Evolutionary conservation across 2,797 vertebrate species (phyloP).

Genomic region (Brotula barbata): DNA sequence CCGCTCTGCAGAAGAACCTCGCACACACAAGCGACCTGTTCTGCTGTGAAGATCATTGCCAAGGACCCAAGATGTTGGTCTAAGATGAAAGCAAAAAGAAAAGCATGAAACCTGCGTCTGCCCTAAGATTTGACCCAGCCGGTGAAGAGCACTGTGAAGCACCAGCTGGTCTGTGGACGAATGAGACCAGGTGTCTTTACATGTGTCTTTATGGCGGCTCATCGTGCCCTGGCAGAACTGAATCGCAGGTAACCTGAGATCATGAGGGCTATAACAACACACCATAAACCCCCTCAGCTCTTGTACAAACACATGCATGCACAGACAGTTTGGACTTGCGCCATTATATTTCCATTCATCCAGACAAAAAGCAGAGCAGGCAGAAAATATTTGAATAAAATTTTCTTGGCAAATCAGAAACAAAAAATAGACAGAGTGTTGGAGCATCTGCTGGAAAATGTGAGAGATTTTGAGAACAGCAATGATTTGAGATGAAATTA

Average conservation of each 20-base stretch:
- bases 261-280: constrained; percentile 74
- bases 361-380: constrained; percentile 12
- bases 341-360: constrained; percentile 36
- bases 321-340: constrained; percentile 42
- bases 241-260: constrained; percentile 71
- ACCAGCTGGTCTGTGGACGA: constrained; percentile 3
- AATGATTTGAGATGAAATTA: no score
- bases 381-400: constrained; percentile 71
- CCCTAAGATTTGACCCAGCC: no score
- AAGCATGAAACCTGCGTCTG: no score
- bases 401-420: constrained; percentile 75
- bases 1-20: constrained; percentile 77
- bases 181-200: constrained; percentile 26
- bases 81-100: neutral
- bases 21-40: constrained; percentile 76
- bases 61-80: constrained; percentile 9
- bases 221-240: constrained; percentile 46
- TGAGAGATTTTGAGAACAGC: no score
- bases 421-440: constrained; percentile 18
- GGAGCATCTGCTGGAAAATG: no score
- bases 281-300: constrained; percentile 35
- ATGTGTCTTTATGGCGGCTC: constrained; percentile 40
- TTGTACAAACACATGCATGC: constrained; percentile 48
- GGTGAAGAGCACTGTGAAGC: constrained; percentile 21
- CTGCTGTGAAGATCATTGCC: constrained; percentile 71